phyloP scores from a whole-genome alignment of 2,113 vertebrate genomes.

The Prionailurus viverrinus region DNA sequence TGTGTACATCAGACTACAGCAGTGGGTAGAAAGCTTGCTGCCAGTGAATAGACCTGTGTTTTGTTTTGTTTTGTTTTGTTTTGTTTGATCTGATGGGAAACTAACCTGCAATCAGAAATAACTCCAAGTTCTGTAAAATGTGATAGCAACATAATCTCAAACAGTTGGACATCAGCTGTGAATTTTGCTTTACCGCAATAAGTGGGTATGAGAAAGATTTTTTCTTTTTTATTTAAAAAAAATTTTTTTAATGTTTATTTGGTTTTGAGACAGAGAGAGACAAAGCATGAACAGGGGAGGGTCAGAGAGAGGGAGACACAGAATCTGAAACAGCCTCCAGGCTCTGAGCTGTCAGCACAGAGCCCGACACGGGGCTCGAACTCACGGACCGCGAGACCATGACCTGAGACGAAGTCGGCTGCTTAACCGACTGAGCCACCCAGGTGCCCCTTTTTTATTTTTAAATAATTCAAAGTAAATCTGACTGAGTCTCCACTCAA shows the following conservation, averaged over 20 bases:
- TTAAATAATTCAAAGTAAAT: slow-evolving; percentile 2
- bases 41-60: neutral
- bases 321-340: too few relatives aligned
- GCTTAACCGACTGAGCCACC: too few relatives aligned
- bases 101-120: neutral
- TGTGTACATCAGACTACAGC: neutral
- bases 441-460: too few relatives aligned
- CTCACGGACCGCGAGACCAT: accelerated
- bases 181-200: neutral
- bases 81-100: neutral
- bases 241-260: too few relatives aligned
- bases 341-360: too few relatives aligned
- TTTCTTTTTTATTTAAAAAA: neutral
- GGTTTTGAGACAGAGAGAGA: too few relatives aligned
- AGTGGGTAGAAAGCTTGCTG: neutral
- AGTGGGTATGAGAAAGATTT: neutral
- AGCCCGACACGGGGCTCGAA: accelerated
- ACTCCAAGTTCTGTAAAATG: neutral
- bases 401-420: too few relatives aligned
- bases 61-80: neutral
- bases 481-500: neutral
- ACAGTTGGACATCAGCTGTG: neutral
- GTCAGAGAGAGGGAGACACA: too few relatives aligned
- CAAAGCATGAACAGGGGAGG: too few relatives aligned
- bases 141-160: neutral